These are phyloP conservation scores for Drosophila funebris DNA, from an alignment of 1,140 invertebrate species.

Conservation along the genomic window DNA sequence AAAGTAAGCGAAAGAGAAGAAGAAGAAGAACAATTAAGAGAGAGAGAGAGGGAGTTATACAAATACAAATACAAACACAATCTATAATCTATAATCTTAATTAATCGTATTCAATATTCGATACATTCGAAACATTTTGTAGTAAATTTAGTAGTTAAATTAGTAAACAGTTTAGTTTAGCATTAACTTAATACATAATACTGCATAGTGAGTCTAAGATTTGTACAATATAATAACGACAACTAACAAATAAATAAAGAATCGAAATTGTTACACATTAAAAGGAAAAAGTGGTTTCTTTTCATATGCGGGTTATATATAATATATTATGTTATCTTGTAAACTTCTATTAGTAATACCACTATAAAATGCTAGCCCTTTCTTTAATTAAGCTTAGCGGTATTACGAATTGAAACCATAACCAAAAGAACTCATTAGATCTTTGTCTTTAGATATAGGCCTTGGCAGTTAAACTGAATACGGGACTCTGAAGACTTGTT, in stretches of 20 bases:
- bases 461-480: too few relatives aligned
- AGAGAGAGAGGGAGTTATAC: neutral
- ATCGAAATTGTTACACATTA: constrained; percentile 11
- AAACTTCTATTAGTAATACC: too few relatives aligned
- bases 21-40: neutral
- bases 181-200: constrained; percentile 31
- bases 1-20: constrained; percentile 36
- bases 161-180: constrained; percentile 33
- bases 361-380: too few relatives aligned
- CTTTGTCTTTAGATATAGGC: too few relatives aligned
- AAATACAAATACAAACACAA: constrained; percentile 19
- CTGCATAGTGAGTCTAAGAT: constrained; percentile 31
- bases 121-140: constrained; percentile 35
- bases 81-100: constrained; percentile 1
- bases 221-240: constrained; percentile 40
- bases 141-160: constrained; percentile 55
- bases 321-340: too few relatives aligned
- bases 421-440: too few relatives aligned
- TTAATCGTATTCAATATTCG: constrained; percentile 28
- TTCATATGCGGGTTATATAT: neutral
- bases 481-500: too few relatives aligned
- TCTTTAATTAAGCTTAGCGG: too few relatives aligned
- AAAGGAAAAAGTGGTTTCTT: too few relatives aligned
- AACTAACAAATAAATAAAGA: constrained; percentile 51
- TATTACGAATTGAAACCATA: too few relatives aligned